Evolutionary conservation across 2,888 invertebrate genomes (phyloP), one percentile per base, ranked within the genome.

Genomic region (Galeruca laticollis): DNA sequence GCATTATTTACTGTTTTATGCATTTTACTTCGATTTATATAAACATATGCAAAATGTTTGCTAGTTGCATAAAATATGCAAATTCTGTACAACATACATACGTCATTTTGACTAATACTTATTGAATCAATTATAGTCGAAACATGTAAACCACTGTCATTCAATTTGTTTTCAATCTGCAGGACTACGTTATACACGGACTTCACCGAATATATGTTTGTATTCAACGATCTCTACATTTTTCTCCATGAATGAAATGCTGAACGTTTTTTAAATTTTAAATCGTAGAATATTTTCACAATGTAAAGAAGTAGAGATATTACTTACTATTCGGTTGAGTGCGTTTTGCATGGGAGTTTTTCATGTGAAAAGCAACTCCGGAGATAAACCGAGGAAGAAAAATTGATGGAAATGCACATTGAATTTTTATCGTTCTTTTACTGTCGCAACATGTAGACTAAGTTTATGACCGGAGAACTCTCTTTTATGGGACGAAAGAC

Each of bases 391-490:
- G 75, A 76, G 76, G 77, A 80, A 79, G 81, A 57, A 80, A 82
- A 84, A 83, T 83, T 84, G 85, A 85, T 85, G 84, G 83, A 85
- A 84, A 85, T 84, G 84, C 84, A 80, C 82, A 82, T 83, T 80
- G 84, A 84, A 85, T 84, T 85, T 85, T 85, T 85, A 86, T 86
- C 80, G 84, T 81, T 79, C 78, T 83, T 85, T 85, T 85, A 86
- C 83, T 85, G 84, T 85, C 84, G 84, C 84, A 84, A 84, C 85
- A 85, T 85, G 84, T 84, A 84, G 83, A 84, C 82, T 83, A 82
- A 83, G 80, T 84, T 84, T 83, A 82, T 82, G 81, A 81, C 81
- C 79, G 81, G 78, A 76, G 78, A 81, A 82, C 81, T 82, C 82
- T 80, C 82, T 83, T 84, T 84, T 84, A 84, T 82, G 81, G 80